A percentile compares a stretch with the other conserved stretches of the same genome.
Conservation (phyloP, 2,113 vertebrate species). For the Cyprinodon variegatus region DNA sequence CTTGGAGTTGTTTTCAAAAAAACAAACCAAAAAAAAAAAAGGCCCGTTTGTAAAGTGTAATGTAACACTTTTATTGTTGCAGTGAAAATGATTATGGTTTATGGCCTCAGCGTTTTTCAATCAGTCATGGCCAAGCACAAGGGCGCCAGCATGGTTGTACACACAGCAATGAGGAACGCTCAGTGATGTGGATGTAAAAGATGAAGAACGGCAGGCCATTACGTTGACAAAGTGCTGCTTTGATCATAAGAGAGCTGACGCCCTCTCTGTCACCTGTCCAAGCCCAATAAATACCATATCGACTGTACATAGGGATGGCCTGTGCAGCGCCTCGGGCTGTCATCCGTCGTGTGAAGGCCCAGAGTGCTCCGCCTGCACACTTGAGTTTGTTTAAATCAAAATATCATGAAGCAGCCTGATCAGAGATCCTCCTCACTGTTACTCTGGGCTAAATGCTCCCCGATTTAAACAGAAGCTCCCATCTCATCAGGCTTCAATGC, state of each 20-base stretch:
- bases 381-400: background rate
- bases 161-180: constrained; percentile 56
- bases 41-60: background rate
- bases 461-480: background rate
- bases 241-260: constrained; percentile 63
- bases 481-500: background rate
- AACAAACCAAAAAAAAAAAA: background rate
- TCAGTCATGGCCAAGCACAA: constrained; percentile 5
- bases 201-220: constrained; percentile 57
- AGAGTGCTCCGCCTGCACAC: background rate
- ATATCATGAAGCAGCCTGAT: background rate
- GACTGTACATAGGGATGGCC: constrained; percentile 43
- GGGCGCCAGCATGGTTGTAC: constrained; percentile 35
- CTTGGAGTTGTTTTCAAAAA: background rate
- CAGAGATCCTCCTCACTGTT: background rate
- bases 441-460: background rate
- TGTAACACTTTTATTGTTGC: background rate
- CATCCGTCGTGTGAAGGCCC: constrained; percentile 19
- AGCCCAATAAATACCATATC: constrained; percentile 66
- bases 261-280: constrained; percentile 29
- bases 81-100: constrained; percentile 51
- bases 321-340: constrained; percentile 28
- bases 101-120: constrained; percentile 19
- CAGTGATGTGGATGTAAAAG: constrained; percentile 40
- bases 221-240: constrained; percentile 68